Evolutionary conservation across 2,113 vertebrate species (phyloP).

Genomic region (Crocuta crocuta): DNA sequence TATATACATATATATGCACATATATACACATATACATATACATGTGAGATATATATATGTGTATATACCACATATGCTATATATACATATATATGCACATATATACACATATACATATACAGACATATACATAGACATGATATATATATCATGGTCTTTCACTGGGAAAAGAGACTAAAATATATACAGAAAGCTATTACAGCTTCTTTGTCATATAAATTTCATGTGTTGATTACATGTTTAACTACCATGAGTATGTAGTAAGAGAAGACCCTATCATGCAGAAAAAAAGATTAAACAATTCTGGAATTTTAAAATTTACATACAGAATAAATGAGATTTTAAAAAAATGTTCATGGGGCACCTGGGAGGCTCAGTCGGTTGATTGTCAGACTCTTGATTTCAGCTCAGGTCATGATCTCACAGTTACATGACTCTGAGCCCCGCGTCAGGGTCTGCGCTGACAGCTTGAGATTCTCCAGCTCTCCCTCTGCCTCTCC

Average conservation of each 20-base stretch:
- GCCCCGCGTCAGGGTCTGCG: too few relatives aligned
- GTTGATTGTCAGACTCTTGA: too few relatives aligned
- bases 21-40: too few relatives aligned
- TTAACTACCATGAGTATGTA: background rate
- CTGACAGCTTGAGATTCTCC: too few relatives aligned
- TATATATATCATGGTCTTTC: background rate
- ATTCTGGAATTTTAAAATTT: constrained; percentile 14
- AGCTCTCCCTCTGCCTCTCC: too few relatives aligned
- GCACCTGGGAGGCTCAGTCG: too few relatives aligned
- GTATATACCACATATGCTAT: background rate
- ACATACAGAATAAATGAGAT: background rate
- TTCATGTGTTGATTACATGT: background rate
- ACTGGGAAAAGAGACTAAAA: constrained; percentile 37
- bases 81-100: background rate
- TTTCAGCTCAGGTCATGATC: too few relatives aligned
- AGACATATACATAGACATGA: accelerated
- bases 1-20: too few relatives aligned
- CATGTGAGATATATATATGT: background rate
- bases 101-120: background rate
- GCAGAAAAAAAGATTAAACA: background rate
- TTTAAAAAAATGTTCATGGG: background rate
- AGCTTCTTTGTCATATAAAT: background rate
- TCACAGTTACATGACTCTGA: too few relatives aligned
- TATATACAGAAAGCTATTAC: background rate
- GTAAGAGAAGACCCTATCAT: background rate